Evolutionary conservation across 2,797 vertebrate species (phyloP).

Genomic region (Galagoides demidoff): DNA sequence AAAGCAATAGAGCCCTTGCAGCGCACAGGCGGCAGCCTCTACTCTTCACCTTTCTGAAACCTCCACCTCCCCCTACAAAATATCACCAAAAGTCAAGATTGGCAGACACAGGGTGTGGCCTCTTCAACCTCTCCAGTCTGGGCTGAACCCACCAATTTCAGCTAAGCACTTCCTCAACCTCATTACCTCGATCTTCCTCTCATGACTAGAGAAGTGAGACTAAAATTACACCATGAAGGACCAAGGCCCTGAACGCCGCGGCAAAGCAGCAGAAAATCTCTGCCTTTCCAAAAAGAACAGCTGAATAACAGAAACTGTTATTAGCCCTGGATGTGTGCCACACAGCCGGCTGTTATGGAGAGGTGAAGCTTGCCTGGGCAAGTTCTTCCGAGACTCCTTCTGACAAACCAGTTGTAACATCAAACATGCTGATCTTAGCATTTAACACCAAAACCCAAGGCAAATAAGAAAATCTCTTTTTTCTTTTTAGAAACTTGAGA

Average conservation of each 20-base stretch:
- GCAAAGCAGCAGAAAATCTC: neutral
- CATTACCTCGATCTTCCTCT: neutral
- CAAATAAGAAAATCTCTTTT: neutral
- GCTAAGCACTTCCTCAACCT: neutral
- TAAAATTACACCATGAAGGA: neutral
- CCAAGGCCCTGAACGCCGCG: neutral
- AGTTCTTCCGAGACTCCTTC: neutral
- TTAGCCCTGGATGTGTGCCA: constrained; percentile 45
- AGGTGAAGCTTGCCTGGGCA: constrained; percentile 66
- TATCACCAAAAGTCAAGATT: neutral
- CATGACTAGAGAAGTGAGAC: neutral
- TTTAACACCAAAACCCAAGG: neutral
- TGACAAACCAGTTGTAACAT: constrained; percentile 46
- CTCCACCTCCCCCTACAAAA: neutral
- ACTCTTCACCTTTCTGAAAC: neutral
- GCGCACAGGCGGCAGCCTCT: rapidly evolving
- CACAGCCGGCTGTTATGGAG: neutral
- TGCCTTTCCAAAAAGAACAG: constrained; percentile 29
- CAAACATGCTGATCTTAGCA: constrained; percentile 30
- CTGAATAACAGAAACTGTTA: constrained; percentile 23
- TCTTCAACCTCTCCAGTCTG: neutral
- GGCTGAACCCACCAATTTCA: neutral
- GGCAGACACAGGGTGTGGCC: neutral
- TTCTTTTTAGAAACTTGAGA: neutral
- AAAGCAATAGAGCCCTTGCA: neutral